Base-by-base conservation (phyloP, 2,888 invertebrate genomes). In the Macaria notata region DNA sequence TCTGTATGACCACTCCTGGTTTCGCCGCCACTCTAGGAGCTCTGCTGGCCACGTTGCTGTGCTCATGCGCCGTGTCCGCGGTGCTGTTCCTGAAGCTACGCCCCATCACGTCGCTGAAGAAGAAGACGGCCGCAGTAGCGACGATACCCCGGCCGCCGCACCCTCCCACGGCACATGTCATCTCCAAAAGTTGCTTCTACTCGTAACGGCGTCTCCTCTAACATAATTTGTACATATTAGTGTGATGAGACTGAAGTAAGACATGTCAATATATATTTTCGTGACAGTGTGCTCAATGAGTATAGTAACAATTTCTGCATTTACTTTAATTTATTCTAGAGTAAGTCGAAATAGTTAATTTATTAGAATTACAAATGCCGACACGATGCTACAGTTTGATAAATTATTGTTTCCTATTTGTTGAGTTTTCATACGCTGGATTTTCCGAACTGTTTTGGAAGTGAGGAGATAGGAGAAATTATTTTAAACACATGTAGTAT, bases 1-100 rank as follows among this genome's bases (percentile, higher is more conserved):
- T 98, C 65, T 98, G 98, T 84, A 97, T 98, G 97, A 97, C 98
- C 0, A 97, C 97, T 4, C 96, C 97, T n/a, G 97, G 98, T 8
- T 98, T 98, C 76, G 96, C 97, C 42, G 95, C 96, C 38, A 96
- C 97, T 33, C 92, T 98, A 33, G 94, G 97, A 50, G 94, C 98
- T 47, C 92, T 98, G 31, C 92, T 98, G 59, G 96, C 95, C 53
- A 95, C 98, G 51, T 90, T 98, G 68, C 90, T 98, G 56, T 94
- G 96, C 58, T 97, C 98, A 7, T 98, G 97, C 78, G 92, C 97
- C 38, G 93, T 97, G 65, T 97, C 98, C 49, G 96, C 97, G 30
- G 95, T 98, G 72, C 92, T 98, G 19, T 98, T 96, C 83, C 93
- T 97, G 46, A 94, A 96, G 70, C 91, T 97, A 72, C 92, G 95